Base-by-base conservation (phyloP, 2,888 invertebrate species). In the Lissocephala sabroskyi region DNA sequence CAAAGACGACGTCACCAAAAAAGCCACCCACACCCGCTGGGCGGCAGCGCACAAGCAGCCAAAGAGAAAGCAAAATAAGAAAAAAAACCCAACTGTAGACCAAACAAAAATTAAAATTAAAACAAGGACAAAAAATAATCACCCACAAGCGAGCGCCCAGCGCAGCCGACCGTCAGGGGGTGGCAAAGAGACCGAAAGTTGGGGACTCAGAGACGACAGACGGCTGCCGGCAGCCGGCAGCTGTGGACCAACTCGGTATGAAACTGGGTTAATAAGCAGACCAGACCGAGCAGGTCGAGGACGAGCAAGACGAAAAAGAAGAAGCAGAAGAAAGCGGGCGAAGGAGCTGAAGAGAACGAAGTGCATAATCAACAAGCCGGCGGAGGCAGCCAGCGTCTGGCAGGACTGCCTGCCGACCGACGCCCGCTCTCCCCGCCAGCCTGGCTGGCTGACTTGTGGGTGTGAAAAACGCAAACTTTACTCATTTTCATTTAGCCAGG, bases 61-160 rank as follows among this genome's bases (percentile, higher is more conserved):
- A 47, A 35, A 17, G 30, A 32, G 16, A 41, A 19, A 48, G 35
- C 33, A 16, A 41, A 40, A 19, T 48, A 35, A 32, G 16, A 41
- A 45, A 46, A 44, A 49, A 51, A 52, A 60, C 49, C 45, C 56
- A 61, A 64, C 43, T 62, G 62, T 54, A 63, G 67, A 74, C 65
- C 77, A 79, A 79, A 76, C 71, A 70, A 79, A 80, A 81, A 81
- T 81, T 81, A 79, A 81, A 81, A 81, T 81, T 81, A 81, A 81
- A 79, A 80, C 73, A 79, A 80, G 79, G 64, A 79, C 66, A 79
- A 62, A 65, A 65, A 63, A 65, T 65, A 62, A 58, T 60, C 59
- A 58, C 54, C 62, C 46, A 45, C 7, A 13, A 13, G 47, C 54
- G 46, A 48, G 52, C 57, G 19, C 35, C 45, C 47, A 40, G 10